Evolutionary conservation across 2,113 vertebrate species (phyloP), one percentile per base, ranked within the genome.

Genomic region (Ranitomeya variabilis): DNA sequence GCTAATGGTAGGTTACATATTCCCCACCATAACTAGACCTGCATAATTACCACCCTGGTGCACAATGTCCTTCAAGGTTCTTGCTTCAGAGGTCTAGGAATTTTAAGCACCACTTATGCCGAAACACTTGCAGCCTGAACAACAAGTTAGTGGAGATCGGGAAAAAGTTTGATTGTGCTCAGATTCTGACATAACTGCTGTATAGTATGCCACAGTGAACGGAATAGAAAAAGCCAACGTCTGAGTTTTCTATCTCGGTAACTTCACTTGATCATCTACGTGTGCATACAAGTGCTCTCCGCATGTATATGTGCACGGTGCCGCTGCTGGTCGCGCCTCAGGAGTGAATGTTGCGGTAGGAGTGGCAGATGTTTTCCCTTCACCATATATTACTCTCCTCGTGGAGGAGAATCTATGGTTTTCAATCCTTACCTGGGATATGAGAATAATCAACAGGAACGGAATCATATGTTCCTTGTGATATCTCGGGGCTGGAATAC

Each of bases 1-100:
- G 45, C 64, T 84, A 84, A 84, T 71, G 66, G 82, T 51, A 71
- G 64, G 60, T 52, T 84, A 67, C 60, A 83, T 11, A 52, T 69
- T 12, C 64, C 26, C 54, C 69, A 59, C 83, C 54, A 55, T 21
- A 26, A 45, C 84, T 14, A 57, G 55, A 26, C 71, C 52, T 55
- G 51, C 19, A 21, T 86, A 78, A 86, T 77, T 86, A 86, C 37
- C 15, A 79, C 21, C 52, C n/a, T 26, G 37, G 60, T 79, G 55
- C 71, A 79, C 59, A 62, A n/a, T 78, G 85, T 66, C 59, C 85
- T 86, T 64, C 73, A 86, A 23, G 18, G 23, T 74, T 86, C 73
- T 62, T 86, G 85, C 85, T 86, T 86, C 76, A 87, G 62, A 87
- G 78, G 55, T 71, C 62, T 52, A 81, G 86, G 86, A 87, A 87